Evolutionary conservation across 1,140 invertebrate genomes (phyloP).

Genomic region (Eueides isabella): DNA sequence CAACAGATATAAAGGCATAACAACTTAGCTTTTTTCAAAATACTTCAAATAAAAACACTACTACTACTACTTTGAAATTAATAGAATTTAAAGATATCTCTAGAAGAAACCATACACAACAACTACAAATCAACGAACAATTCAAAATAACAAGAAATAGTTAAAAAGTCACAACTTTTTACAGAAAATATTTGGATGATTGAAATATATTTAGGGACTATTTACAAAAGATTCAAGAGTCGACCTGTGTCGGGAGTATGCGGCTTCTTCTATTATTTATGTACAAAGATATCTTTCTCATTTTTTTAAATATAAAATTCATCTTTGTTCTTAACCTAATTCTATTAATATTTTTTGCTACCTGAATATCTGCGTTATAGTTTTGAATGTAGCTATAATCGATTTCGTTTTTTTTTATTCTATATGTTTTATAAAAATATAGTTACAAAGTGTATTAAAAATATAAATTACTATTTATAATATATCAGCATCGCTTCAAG

Average conservation of each 20-base stretch:
- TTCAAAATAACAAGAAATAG: not conserved
- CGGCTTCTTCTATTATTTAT: conserved; percentile 10
- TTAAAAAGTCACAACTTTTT: not conserved
- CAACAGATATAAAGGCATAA: not conserved
- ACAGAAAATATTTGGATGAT: not conserved
- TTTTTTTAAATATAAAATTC: not conserved
- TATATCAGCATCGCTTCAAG: not conserved
- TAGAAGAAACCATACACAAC: conserved; percentile 3
- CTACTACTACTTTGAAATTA: not conserved
- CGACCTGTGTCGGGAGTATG: not conserved
- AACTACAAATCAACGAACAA: not conserved
- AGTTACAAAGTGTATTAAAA: not conserved
- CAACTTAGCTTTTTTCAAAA: not conserved
- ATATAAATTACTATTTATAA: not conserved
- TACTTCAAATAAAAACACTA: not conserved
- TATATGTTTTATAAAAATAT: not conserved
- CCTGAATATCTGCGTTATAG: not conserved
- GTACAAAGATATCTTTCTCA: conserved; percentile 16
- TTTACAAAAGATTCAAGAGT: not conserved
- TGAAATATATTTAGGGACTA: not conserved
- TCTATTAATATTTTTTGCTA: not conserved
- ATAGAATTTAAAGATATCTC: not conserved
- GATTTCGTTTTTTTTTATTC: not conserved
- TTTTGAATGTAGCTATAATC: not conserved
- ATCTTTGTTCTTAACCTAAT: not conserved